These are phyloP conservation scores for Octomys mimax DNA, from an alignment of 2,797 vertebrate genomes.

Conservation along the genomic window DNA sequence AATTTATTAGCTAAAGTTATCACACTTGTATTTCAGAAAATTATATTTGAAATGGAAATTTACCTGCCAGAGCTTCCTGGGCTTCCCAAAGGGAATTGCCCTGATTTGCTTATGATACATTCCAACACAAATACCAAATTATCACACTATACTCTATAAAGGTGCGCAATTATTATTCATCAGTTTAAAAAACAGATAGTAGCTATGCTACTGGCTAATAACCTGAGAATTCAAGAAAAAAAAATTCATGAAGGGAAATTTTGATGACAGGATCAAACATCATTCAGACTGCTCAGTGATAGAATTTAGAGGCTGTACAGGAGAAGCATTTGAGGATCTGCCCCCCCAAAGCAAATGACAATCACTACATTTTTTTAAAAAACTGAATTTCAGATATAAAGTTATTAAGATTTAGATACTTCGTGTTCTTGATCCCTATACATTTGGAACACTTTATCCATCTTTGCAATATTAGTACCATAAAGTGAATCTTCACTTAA, in stretches of 20 bases:
- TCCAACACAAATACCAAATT: neutral
- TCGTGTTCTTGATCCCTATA: conserved; percentile 28
- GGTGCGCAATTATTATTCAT: neutral
- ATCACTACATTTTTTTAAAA: conserved; percentile 49
- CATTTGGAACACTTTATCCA: conserved; percentile 45
- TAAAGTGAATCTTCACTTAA: conserved; percentile 46
- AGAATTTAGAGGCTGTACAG: neutral
- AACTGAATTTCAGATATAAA: conserved; percentile 51
- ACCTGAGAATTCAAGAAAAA: neutral
- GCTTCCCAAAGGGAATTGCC: neutral
- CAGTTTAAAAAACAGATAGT: neutral
- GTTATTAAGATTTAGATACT: conserved; percentile 53
- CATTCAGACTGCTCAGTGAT: neutral
- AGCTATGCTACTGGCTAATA: neutral
- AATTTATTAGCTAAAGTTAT: conserved; percentile 37
- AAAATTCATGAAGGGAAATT: neutral
- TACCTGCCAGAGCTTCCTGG: neutral
- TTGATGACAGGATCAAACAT: conserved; percentile 30
- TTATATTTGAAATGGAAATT: neutral
- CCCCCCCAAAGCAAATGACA: conserved; percentile 14
- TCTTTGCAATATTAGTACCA: conserved; percentile 24
- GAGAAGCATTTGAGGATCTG: neutral
- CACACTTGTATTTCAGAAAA: conserved; percentile 33
- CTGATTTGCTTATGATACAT: neutral
- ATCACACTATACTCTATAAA: neutral